Base-by-base conservation (phyloP, 2,888 invertebrate species). In the Carabus problematicus region DNA sequence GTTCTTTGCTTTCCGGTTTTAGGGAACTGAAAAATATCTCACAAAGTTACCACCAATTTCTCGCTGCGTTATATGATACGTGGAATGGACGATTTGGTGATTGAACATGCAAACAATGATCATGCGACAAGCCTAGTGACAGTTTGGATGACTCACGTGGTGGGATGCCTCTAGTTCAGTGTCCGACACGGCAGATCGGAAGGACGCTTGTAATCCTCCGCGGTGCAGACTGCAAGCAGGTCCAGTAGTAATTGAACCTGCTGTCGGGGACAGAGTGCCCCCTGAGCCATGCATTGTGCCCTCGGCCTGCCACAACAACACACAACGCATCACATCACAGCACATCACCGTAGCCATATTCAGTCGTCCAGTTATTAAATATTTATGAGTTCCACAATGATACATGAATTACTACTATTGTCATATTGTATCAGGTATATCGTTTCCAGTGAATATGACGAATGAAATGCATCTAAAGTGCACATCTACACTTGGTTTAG, bases 181-280 rank as follows among this genome's bases (percentile, higher is more conserved):
- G 83, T 97, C 97, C 76, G 96, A 97, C 78, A 95, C 92, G 76
- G 95, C 94, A 77, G 95, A 94, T 79, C 95, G 90, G 86, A 94
- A 91, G 55, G 88, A 86, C 77, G 92, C 89, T 82, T 90, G 88
- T 77, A 86, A 76, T 81, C 88, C 91, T 81, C 87, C 88, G 82
- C 89, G 89, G 82, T 87, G 91, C 77, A 85, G 84, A 81, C 86
- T 89, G 83, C 86, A 91, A 77, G 91, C 89, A 78, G 87, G 86
- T 77, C 87, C 87, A 76, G 92, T 91, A 77, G 92, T 91, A 83
- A 92, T 91, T 80, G 91, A 92, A 79, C 92, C 92, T 77, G 90
- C 89, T 78, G 91, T 91, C 77, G 90, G 82, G 42, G 82, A 82
- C 67, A 82, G 76, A 40, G 81, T 82, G 71, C 81, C 81, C 54